phyloP scores from a whole-genome alignment of 2,113 vertebrate genomes.

The Falco punctatus region DNA sequence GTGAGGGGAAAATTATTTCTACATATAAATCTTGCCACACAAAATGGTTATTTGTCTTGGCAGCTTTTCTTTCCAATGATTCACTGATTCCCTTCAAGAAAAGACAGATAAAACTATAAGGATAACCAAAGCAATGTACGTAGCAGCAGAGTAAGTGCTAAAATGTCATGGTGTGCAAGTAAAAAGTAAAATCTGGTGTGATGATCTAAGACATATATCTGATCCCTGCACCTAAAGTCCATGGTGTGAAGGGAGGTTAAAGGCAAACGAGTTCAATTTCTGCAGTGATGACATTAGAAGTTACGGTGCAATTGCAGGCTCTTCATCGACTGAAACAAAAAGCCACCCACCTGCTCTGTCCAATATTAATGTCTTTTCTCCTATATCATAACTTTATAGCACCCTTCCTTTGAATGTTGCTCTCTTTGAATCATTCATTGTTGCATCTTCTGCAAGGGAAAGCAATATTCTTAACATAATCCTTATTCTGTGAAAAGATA shows the following conservation, averaged over 20 bases:
- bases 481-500: not conserved
- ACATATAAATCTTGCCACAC: not conserved
- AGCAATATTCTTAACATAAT: not conserved
- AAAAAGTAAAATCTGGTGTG: not conserved
- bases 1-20: not conserved
- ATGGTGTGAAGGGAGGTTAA: not conserved
- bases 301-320: not conserved
- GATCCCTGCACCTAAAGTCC: not conserved
- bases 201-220: not conserved
- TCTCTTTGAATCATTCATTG: not conserved
- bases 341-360: not conserved
- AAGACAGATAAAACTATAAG: not conserved
- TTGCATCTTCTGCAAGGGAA: not conserved
- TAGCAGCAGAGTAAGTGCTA: not conserved
- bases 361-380: not conserved
- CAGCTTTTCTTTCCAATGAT: conserved; percentile 21
- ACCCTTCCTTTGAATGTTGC: not conserved
- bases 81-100: conserved; percentile 4
- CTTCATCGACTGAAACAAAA: not conserved
- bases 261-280: not conserved
- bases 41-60: conserved; percentile 23
- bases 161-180: not conserved
- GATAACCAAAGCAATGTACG: not conserved
- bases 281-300: not conserved
- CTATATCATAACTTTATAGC: not conserved